A percentile compares a stretch with the other conserved stretches of the same genome.
Conservation (phyloP, 2,113 vertebrate genomes). For the Phrynocephalus versicolor region DNA sequence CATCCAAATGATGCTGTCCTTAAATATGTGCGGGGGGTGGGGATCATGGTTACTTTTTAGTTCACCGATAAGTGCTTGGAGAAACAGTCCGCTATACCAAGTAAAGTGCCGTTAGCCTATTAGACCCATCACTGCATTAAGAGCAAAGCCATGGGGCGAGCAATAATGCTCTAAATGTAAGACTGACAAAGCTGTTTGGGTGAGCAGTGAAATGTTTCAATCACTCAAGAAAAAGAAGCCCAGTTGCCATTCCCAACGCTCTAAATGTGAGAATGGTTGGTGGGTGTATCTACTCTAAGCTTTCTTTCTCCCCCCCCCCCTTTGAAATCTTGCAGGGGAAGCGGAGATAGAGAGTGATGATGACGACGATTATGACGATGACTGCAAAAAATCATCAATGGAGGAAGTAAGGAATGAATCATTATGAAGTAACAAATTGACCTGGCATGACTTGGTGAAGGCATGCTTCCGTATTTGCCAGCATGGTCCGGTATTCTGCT, state of each 20-base stretch:
- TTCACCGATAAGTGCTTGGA: background rate
- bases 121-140: background rate
- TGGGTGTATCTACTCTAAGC: background rate
- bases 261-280: background rate
- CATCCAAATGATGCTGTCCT: background rate
- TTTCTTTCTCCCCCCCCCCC: background rate
- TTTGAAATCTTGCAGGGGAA: constrained; percentile 82
- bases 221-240: no score
- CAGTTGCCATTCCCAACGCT: no score
- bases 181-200: no score
- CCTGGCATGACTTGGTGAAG: background rate
- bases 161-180: no score
- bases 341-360: constrained; percentile 95
- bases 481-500: constrained; percentile 35
- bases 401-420: constrained; percentile 84
- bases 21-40: background rate
- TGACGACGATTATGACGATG: constrained; percentile 93
- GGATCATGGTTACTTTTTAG: background rate
- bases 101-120: background rate
- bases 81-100: background rate
- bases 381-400: constrained; percentile 96
- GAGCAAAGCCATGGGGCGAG: background rate
- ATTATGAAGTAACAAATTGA: background rate
- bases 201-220: no score
- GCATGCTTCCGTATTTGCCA: background rate